These are phyloP conservation scores for Macropus fuliginosus DNA, from an alignment of 2,797 vertebrate species.

Conservation along the genomic window DNA sequence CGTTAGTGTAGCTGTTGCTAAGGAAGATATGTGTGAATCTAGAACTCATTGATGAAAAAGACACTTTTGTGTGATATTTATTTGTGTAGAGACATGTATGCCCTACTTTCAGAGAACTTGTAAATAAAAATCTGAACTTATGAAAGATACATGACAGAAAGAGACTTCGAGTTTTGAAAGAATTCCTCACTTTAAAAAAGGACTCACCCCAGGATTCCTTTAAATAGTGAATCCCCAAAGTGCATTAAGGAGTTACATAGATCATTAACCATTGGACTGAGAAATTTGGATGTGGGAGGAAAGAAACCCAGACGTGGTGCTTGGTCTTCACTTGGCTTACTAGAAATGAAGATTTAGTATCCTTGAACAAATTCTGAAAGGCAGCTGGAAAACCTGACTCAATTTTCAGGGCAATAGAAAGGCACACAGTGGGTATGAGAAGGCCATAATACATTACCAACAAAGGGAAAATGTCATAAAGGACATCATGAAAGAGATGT, in stretches of 20 bases:
- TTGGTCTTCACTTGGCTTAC: background rate
- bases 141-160: constrained; percentile 58
- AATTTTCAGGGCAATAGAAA: background rate
- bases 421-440: background rate
- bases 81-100: constrained; percentile 33
- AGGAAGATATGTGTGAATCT: background rate
- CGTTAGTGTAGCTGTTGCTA: constrained; percentile 3
- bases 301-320: constrained; percentile 34
- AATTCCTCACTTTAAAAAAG: constrained; percentile 7
- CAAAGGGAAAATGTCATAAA: background rate
- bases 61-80: constrained; percentile 28
- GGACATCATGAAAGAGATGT: background rate
- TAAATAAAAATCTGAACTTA: constrained; percentile 60
- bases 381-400: constrained; percentile 1
- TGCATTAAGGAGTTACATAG: constrained; percentile 44
- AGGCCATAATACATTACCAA: background rate
- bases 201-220: constrained; percentile 47
- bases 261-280: constrained; percentile 47
- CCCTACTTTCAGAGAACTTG: constrained; percentile 52
- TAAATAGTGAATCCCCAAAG: constrained; percentile 40
- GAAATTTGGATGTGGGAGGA: constrained; percentile 32
- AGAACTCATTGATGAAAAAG: constrained; percentile 34
- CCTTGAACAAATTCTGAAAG: constrained; percentile 37
- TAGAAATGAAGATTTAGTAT: constrained; percentile 33
- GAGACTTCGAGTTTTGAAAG: constrained; percentile 52